Evolutionary conservation across 2,888 invertebrate species (phyloP), one percentile per base, ranked within the genome.

Genomic region (Pherbina coryleti): DNA sequence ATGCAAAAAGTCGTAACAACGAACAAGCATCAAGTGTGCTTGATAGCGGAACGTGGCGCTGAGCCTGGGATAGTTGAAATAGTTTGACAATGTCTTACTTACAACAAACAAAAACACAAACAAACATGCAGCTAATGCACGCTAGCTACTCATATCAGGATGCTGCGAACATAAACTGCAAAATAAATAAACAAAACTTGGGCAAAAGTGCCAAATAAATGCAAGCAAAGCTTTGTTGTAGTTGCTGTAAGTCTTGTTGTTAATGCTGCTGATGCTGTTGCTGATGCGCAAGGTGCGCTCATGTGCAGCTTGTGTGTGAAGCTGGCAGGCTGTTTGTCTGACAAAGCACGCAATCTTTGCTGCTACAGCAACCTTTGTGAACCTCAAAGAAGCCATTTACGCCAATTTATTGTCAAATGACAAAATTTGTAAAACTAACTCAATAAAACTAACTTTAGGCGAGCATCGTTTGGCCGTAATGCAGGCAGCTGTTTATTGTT

Each of bases 321-420:
- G 44, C 44, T 44, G 44, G 44, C 44, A 7, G 37, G 37, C 31
- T 31, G 31, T 22, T 7, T 17, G 28, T 22, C 62, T 62, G 7
- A 37, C 49, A 69, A 25, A 69, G 69, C 69, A 69, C 69, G 69
- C 69, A 69, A 66, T 37, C 19, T 66, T 17, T 69, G 69, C 25
- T 49, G 69, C 49, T 28, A 17, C 9, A 37, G n/a, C 19, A 71
- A 71, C 57, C 71, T 71, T 71, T 71, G 55, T 31, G n/a, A 19
- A 55, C 53, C 71, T 28, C 71, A 22, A 55, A 34, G 34, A 31
- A 71, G 55, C 71, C 34, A 55, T 57, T 71, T 57, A 71, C 71
- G 71, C 71, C 71, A 71, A 53, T 55, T 71, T 71, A 71, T 34
- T 55, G 71, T 71, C 71, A 71, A 55, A 9, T 71, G 71, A 53